Evolutionary conservation across 2,113 vertebrate genomes (phyloP), one percentile per base, ranked within the genome.

Genomic region (Lophius piscatorius): DNA sequence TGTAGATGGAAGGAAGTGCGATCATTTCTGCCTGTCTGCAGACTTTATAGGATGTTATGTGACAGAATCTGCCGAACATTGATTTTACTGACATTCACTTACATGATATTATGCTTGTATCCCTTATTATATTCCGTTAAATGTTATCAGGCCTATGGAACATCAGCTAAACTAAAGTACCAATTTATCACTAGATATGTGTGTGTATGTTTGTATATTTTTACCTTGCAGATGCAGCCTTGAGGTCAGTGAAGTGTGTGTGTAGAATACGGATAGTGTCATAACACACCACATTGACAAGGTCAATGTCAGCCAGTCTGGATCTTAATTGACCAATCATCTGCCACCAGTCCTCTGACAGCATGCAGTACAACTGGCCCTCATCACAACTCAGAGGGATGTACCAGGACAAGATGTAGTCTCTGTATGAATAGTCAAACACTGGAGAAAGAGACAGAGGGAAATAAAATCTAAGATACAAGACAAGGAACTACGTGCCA

Each of bases 321-420:
- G 90, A 88, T 68, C 93, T 91, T 63, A 98, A 80, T 87, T 95
- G 95, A 22, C 90, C 94, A 61, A 87, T 93, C 83, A 96, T 89
- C 82, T 97, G 95, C 96, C 96, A 98, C 68, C 98, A 98, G 88
- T 98, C 96, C 87, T 98, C 96, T 0, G 92, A 92, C 26, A 99
- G 91, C 91, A 98, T 94, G 86, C 94, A 89, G 89, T 96, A 95
- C 46, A 99, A 89, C 72, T 95, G 94, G 6, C 95, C 96, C 51
- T 98, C 92, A 51, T 98, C 96, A 21, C 69, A 92, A 84, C 96
- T 97, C 83, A 99, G 87, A 3, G 90, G 92, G 44, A 90, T 83
- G 61, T 98, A 99, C 97, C 97, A 99, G 50, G 95, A 95, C 71
- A 97, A 90, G 75, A 99, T 89, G 65, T 98, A 99, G 89, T 99